Conservation (phyloP, 2,113 vertebrate genomes). For the Notiomystis cincta region DNA sequence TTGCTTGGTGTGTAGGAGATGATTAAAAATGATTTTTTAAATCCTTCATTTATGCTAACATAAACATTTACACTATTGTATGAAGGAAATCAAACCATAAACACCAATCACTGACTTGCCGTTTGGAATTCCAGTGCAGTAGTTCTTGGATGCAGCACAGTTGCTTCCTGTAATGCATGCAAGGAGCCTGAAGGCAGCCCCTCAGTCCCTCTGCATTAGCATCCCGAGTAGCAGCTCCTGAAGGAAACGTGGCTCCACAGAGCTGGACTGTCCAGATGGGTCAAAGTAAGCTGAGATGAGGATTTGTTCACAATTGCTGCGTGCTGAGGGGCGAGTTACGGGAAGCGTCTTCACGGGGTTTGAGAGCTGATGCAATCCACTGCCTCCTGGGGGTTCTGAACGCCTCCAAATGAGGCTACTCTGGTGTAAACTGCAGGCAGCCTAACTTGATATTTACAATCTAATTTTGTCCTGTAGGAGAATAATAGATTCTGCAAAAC, state of each 20-base stretch:
- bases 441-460: background rate
- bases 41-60: background rate
- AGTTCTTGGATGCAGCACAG: background rate
- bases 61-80: background rate
- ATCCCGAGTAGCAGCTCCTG: background rate
- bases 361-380: background rate
- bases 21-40: background rate
- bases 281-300: background rate
- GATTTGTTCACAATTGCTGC: background rate
- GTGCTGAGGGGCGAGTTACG: background rate
- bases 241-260: background rate
- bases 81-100: background rate
- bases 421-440: background rate
- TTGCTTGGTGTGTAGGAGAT: background rate
- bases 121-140: background rate
- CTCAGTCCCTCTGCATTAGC: background rate
- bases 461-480: background rate
- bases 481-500: background rate
- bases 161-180: background rate
- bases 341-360: background rate
- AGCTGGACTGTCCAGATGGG: background rate
- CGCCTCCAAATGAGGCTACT: background rate
- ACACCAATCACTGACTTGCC: background rate
- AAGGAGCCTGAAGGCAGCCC: background rate
- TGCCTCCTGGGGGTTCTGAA: background rate